phyloP scores from a whole-genome alignment of 37 sponge, comb jelly and placozoan species.

The Petrosia ficiformis region DNA sequence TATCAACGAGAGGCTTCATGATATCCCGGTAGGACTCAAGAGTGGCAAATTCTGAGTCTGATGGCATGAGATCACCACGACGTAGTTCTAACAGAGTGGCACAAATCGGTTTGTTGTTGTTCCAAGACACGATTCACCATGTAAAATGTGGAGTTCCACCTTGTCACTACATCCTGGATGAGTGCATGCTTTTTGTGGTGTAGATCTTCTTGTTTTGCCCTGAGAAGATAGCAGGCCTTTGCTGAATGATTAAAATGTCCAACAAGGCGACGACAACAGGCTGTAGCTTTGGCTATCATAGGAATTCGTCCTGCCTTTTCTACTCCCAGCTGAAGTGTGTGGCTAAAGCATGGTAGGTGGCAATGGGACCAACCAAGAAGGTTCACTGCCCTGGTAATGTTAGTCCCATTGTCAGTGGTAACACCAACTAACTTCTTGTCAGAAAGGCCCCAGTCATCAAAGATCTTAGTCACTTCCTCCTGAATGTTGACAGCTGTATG shows the following conservation, averaged over 20 bases:
- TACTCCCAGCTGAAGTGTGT: slow-evolving; percentile 15
- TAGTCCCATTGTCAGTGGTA: too few relatives aligned
- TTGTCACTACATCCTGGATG: slow-evolving; percentile 32
- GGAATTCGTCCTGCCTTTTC: slow-evolving; percentile 9
- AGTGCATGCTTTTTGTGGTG: slow-evolving; percentile 3
- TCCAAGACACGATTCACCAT: slow-evolving; percentile 27
- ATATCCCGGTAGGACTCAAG: slow-evolving; percentile 12
- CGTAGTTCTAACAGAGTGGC: slow-evolving; percentile 20
- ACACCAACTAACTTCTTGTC: too few relatives aligned
- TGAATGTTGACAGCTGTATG: too few relatives aligned
- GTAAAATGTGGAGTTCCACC: slow-evolving; percentile 42
- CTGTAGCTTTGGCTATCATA: slow-evolving; percentile 14
- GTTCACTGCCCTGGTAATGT: too few relatives aligned
- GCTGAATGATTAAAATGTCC: slow-evolving; percentile 17
- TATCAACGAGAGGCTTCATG: slow-evolving; percentile 31
- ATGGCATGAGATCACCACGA: slow-evolving; percentile 34
- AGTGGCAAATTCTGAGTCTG: slow-evolving; percentile 10
- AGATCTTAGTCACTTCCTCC: too few relatives aligned
- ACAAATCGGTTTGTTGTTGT: slow-evolving; percentile 33
- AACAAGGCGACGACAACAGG: slow-evolving; percentile 23
- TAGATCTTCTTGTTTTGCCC: slow-evolving; percentile 16
- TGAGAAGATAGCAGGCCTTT: slow-evolving; percentile 16
- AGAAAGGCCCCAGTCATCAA: too few relatives aligned
- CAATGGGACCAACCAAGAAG: too few relatives aligned
- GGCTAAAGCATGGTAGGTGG: slow-evolving; percentile 28